Conservation (phyloP, 2,797 vertebrate species). For the Alca torda region DNA sequence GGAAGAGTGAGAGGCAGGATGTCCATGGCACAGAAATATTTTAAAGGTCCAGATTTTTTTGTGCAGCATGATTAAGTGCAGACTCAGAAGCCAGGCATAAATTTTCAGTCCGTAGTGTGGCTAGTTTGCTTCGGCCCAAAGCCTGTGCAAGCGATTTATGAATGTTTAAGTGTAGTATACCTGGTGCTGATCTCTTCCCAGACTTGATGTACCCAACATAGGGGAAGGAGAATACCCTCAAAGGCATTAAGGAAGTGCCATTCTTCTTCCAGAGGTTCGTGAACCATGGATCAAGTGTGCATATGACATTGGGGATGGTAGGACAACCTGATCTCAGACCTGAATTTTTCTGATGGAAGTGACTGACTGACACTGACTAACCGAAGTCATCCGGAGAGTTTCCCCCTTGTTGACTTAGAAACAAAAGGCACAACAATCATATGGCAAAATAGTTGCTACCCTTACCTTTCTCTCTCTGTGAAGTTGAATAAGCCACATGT, state of each 20-base stretch:
- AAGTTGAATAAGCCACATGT: background rate
- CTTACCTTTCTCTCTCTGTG: background rate
- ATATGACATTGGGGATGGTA: fast-evolving
- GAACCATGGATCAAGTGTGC: background rate
- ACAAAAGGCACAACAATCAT: background rate
- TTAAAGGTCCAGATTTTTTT: background rate
- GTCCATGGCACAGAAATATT: background rate
- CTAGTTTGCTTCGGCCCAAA: background rate
- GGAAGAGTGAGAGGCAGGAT: background rate
- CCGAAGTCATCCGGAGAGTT: background rate
- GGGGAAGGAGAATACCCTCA: background rate
- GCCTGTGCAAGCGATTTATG: background rate
- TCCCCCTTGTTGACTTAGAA: background rate
- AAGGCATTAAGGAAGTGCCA: background rate
- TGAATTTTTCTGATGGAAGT: background rate
- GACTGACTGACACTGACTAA: background rate
- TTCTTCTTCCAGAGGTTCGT: background rate
- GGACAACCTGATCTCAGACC: background rate
- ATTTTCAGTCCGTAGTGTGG: fast-evolving
- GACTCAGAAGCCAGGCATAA: background rate
- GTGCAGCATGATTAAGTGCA: background rate
- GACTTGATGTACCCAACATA: fast-evolving
- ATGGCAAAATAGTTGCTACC: background rate
- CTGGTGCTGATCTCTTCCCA: background rate
- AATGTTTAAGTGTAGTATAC: background rate